Evolutionary conservation across 2,888 invertebrate species (phyloP), one percentile per base, ranked within the genome.

Genomic region (Andrena trimmerana): DNA sequence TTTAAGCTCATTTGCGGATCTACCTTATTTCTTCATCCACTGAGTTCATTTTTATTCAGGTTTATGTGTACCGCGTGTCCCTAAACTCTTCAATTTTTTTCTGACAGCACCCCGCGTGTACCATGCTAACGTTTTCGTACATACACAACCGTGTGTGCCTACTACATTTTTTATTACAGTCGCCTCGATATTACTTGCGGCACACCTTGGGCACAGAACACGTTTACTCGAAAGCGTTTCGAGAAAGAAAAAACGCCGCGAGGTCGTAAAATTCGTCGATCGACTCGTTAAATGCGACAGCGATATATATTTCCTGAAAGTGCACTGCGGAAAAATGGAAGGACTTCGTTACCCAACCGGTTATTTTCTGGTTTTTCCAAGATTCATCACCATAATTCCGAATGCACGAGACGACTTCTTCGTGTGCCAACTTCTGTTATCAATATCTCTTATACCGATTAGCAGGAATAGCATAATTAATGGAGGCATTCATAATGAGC

Each of bases 341-440:
- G 7, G 24, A 27, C 7, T 4, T 10, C 2, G 27, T 57, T 8
- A 50, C 6, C 13, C 2, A 52, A n/a, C 62, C 36, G 52, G 62
- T 76, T 62, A 54, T 31, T 76, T 77, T 80, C 68, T 36, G 48
- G 31, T 75, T 54, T 66, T 68, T 13, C 62, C 60, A 36, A 7
- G 66, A 48, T n/a, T 5, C n/a, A 77, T 24, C 81, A 84, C 68
- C 24, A 27, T 69, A 27, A 68, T 71, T 36, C 48, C 10, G 10
- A 31, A 42, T 75, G 63, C 20, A 80, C 57, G 54, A 42, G 42
- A 78, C 36, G 24, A 8, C 57, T 16, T 59, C 74, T 70, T 48
- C 73, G 63, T 73, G 79, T 80, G 82, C n/a, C 74, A 52, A n/a
- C 60, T 33, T 33, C 33, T 42, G 69, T 83, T 78, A 87, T 84